Evolutionary conservation across 2,888 invertebrate species (phyloP), one percentile per base, ranked within the genome.

Genomic region (Callimorpha dominula): DNA sequence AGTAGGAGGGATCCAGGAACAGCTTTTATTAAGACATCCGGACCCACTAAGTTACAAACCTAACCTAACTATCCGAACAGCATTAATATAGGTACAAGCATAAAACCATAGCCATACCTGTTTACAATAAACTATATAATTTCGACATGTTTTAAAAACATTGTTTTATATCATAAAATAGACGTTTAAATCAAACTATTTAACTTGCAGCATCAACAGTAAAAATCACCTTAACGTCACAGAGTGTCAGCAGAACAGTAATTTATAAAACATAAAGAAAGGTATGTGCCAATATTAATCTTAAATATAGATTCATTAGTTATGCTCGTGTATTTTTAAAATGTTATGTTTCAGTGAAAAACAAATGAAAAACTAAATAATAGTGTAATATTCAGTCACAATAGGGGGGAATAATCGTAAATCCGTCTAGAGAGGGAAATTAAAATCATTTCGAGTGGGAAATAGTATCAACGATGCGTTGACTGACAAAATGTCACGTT

Each of bases 301-400:
- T 76, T 67, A 70, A 76, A 20, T 72, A 80, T 77, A 77, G 76
- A 83, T 66, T 78, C 80, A 82, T 74, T 70, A 71, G 68, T 60
- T 76, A 49, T 54, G 31, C 66, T 52, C 71, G 65, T 65, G 50
- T 81, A 79, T 82, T 82, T 82, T 73, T 76, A 71, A 78, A 77
- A 74, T 14, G 64, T 40, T 78, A 77, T 82, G 81, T 82, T 81
- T 81, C 79, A 72, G 72, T 77, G 75, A 80, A 81, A 86, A 89
- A 90, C 88, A 88, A 90, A 91, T 88, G 85, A 85, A 84, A 81
- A 84, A 78, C 83, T 70, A 72, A 84, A 87, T 86, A 87, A 90
- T 90, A 89, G 91, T 90, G 88, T 89, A 88, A 89, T 86, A 86
- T 87, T 88, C 87, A 86, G 89, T 89, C 90, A 94, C 94, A 94